Percentiles rank a stretch among this genome's conserved stretches.
Evolutionary conservation across 2,113 vertebrate species (phyloP).

Genomic region (Etheostoma spectabile): DNA sequence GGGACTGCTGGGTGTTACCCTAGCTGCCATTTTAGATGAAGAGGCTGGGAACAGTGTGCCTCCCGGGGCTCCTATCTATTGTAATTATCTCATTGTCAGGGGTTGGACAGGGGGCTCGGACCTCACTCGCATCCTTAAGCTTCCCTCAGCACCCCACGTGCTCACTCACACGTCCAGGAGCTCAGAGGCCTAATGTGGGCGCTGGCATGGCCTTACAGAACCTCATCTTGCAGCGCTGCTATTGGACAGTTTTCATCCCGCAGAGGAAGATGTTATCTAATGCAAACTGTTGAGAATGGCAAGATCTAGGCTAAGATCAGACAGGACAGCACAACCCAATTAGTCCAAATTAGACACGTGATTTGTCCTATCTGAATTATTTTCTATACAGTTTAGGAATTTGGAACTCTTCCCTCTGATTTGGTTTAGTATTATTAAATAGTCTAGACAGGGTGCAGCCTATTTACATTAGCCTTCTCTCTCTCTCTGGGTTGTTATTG

Average conservation of each 20-base stretch:
- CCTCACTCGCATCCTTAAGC: conserved; percentile 57
- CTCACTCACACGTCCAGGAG: conserved; percentile 33
- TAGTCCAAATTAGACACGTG: conserved; percentile 67
- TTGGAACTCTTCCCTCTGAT: not conserved
- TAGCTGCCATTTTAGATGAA: conserved; percentile 78
- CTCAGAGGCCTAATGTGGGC: conserved; percentile 38
- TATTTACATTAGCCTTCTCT: conserved; percentile 35
- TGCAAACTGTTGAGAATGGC: conserved; percentile 59
- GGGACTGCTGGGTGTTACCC: conserved; percentile 80
- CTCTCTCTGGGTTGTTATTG: conserved; percentile 38
- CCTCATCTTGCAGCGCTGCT: conserved; percentile 34
- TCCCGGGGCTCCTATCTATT: conserved; percentile 69
- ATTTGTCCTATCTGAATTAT: conserved; percentile 50
- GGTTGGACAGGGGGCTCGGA: conserved; percentile 76
- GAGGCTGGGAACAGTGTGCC: conserved; percentile 60
- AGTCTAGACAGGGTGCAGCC: conserved; percentile 8
- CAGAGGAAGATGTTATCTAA: conserved; percentile 76
- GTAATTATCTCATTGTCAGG: conserved; percentile 79
- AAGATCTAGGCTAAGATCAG: conserved; percentile 73
- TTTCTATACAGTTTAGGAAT: conserved; percentile 33
- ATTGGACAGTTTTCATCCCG: conserved; percentile 67
- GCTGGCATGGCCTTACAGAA: conserved; percentile 55
- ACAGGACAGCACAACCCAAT: conserved; percentile 71
- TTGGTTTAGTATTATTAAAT: conserved; percentile 20
- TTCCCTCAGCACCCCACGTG: conserved; percentile 69